Percentiles rank a stretch among this genome's conserved stretches.
Evolutionary conservation across 35 echinoderm and acorn worm genomes (phyloP).

Genomic region (Nesometra sesokonis): DNA sequence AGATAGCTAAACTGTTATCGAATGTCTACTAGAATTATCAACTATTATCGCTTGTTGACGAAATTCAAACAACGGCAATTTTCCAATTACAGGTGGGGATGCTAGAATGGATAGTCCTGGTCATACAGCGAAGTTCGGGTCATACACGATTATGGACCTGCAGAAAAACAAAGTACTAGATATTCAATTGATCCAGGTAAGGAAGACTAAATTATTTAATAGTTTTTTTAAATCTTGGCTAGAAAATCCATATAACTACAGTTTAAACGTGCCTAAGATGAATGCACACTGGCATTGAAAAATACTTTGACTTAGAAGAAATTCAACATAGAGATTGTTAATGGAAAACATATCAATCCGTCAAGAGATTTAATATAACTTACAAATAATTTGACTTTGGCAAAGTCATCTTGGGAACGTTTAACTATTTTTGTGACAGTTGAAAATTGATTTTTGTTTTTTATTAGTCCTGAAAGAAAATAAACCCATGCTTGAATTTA

Average conservation of each 20-base stretch:
- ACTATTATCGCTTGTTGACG: too few relatives aligned
- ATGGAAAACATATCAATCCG: too few relatives aligned
- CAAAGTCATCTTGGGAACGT: not conserved
- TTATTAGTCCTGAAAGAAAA: too few relatives aligned
- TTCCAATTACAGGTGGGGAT: conserved; percentile 3
- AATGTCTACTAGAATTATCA: too few relatives aligned
- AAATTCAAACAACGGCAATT: too few relatives aligned
- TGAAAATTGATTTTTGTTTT: not conserved
- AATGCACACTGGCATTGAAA: not conserved
- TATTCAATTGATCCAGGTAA: conserved; percentile 32
- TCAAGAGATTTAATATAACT: not conserved
- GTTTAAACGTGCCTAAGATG: not conserved
- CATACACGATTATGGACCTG: conserved; percentile 30
- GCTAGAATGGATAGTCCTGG: conserved; percentile 5
- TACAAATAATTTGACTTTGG: too few relatives aligned
- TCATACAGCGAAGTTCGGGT: conserved; percentile 21
- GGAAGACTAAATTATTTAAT: too few relatives aligned
- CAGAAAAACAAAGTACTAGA: conserved; percentile 22
- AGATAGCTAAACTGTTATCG: too few relatives aligned
- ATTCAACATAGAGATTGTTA: too few relatives aligned
- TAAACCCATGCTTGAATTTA: too few relatives aligned
- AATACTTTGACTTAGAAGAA: too few relatives aligned
- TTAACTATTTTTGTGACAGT: not conserved
- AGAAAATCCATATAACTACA: not conserved
- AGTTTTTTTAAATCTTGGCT: not conserved